Evolutionary conservation across 2,797 vertebrate genomes (phyloP).

Genomic region (Typhlichthys eigenmanni): DNA sequence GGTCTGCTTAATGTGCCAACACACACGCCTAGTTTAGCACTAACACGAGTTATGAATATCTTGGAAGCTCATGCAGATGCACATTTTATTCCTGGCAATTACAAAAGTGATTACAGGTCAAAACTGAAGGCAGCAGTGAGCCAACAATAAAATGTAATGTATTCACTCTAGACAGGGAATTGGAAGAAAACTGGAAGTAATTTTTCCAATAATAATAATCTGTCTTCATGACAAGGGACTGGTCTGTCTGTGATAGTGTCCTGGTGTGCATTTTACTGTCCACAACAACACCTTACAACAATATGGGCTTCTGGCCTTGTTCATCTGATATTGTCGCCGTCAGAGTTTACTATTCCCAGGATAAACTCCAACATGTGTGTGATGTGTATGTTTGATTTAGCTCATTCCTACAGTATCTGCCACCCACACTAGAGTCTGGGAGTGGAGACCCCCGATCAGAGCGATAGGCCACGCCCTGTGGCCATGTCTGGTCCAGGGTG

Average conservation of each 20-base stretch:
- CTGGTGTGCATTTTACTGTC: neutral
- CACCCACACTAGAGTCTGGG: slow-evolving; percentile 19
- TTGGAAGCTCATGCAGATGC: slow-evolving; percentile 13
- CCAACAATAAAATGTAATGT: neutral
- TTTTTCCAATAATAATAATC: slow-evolving; percentile 13
- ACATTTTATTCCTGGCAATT: slow-evolving; percentile 22
- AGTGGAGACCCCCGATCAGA: neutral
- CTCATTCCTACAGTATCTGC: slow-evolving; percentile 22
- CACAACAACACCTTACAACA: neutral
- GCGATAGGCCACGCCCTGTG: slow-evolving; percentile 18
- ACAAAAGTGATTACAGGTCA: neutral
- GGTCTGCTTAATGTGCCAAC: slow-evolving; percentile 65
- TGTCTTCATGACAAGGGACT: slow-evolving; percentile 15
- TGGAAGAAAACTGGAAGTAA: neutral
- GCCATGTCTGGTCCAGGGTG: slow-evolving; percentile 18
- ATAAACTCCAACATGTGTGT: slow-evolving; percentile 5
- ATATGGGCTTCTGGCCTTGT: slow-evolving; percentile 23
- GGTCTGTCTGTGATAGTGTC: slow-evolving; percentile 4
- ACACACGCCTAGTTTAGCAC: slow-evolving; percentile 43
- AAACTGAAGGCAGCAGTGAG: slow-evolving; percentile 11
- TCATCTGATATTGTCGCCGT: slow-evolving; percentile 14
- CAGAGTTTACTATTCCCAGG: neutral
- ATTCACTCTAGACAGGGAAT: neutral
- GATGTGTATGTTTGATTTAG: slow-evolving; percentile 22
- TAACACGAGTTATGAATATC: slow-evolving; percentile 38